Evolutionary conservation across 2,888 invertebrate species (phyloP), one percentile per base, ranked within the genome.

Genomic region (Lasioglossum morio): DNA sequence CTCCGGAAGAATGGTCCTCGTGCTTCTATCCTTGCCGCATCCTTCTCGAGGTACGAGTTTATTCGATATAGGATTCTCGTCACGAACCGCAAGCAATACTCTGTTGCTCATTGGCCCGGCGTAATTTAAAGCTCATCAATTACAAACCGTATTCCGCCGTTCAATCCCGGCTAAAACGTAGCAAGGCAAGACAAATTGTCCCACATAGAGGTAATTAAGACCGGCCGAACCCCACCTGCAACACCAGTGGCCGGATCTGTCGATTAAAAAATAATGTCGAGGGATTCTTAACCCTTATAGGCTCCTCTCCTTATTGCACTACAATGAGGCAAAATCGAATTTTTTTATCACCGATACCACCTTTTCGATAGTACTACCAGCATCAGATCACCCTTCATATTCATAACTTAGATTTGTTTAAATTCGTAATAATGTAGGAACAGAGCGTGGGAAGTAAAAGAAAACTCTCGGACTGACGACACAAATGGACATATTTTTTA

Each of bases 191-290:
- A 78, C 75, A 78, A 76, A 83, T 87, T 81, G 75, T 76, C 73
- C 72, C 48, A 19, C 73, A 34, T 66, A 60, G 69, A 74, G 74
- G 84, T 83, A 87, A 87, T 87, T 86, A 87, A 87, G 80, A 83
- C 23, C 37, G 30, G 3, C 57, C 63, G 10, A 19, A 19, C 30
- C 81, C 57, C 23, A 10, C 27, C 70, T n/a, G 3, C n/a, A 63
- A 63, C 48, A 19, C 34, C 34, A 27, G 3, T 30, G 12, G 27
- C 14, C 30, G 57, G 27, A 72, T 43, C 73, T 43, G 70, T 7
- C 72, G 19, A 81, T 74, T 81, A 83, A 87, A 81, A 84, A 57
- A 57, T n/a, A 57, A 81, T 30, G 63, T 75, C 78, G 19, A 70
- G 60, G 70, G 75, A 81, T 86, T 79, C 79, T 72, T 72, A 10